These are phyloP conservation scores for Magallana nippona DNA, from an alignment of 2,888 invertebrate species.

Conservation along the genomic window DNA sequence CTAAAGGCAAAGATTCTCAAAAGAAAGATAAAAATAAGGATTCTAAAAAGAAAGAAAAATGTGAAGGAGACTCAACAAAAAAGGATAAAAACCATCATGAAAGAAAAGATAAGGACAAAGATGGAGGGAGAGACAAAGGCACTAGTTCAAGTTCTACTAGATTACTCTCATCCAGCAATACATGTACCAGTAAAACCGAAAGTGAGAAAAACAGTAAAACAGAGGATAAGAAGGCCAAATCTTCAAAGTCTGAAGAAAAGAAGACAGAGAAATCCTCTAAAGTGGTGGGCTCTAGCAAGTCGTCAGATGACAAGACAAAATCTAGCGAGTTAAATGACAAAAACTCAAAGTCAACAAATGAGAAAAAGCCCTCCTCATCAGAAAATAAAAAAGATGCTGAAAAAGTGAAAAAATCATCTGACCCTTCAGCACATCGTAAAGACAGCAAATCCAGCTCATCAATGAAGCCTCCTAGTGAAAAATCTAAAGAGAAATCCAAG, in stretches of 20 bases:
- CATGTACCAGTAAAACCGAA: conserved; percentile 37
- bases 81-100: conserved; percentile 53
- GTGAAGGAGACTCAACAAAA: conserved; percentile 53
- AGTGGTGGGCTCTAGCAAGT: background rate
- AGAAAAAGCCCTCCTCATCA: conserved; percentile 34
- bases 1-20: conserved; percentile 69
- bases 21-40: conserved; percentile 69
- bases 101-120: conserved; percentile 52
- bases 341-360: conserved; percentile 45
- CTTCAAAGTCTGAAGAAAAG: conserved; percentile 37
- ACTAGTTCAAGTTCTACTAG: conserved; percentile 17
- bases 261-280: conserved; percentile 24
- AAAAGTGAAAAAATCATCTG: conserved; percentile 43
- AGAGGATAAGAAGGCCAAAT: conserved; percentile 37
- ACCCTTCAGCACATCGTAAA: conserved; percentile 39
- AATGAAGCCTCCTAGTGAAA: conserved; percentile 25
- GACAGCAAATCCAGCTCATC: conserved; percentile 32
- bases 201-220: conserved; percentile 40
- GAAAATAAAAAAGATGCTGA: conserved; percentile 24
- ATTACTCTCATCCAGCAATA: conserved; percentile 30
- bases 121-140: conserved; percentile 45
- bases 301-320: conserved; percentile 36
- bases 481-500: conserved; percentile 40
- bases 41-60: conserved; percentile 52
- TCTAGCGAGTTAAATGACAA: conserved; percentile 30